These are phyloP conservation scores for Ctenopoma multispine DNA, from an alignment of 2,797 vertebrate genomes.

Conservation along the genomic window DNA sequence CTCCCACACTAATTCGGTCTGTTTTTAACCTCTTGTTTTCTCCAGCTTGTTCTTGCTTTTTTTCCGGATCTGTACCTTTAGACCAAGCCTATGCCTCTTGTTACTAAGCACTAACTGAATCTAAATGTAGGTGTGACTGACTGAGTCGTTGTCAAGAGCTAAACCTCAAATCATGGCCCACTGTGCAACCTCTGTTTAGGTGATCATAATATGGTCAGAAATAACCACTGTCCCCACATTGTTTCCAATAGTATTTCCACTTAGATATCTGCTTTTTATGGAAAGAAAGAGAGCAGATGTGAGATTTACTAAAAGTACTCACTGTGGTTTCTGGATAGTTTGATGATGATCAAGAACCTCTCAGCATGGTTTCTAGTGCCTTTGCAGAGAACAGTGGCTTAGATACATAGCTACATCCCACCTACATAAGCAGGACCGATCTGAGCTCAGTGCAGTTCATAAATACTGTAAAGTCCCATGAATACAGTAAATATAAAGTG, in stretches of 20 bases:
- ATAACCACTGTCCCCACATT: not conserved
- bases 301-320: conserved; percentile 24
- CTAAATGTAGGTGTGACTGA: conserved; percentile 23
- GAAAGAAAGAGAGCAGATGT: conserved; percentile 14
- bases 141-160: conserved; percentile 40
- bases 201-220: conserved; percentile 3
- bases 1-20: conserved; percentile 15
- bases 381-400: conserved; percentile 77
- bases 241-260: conserved; percentile 32
- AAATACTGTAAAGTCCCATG: not conserved
- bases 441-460: conserved; percentile 20
- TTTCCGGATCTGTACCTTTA: not conserved
- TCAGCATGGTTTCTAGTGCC: conserved; percentile 83
- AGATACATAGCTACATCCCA: conserved; percentile 47
- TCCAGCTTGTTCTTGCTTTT: conserved; percentile 16
- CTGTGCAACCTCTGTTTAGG: conserved; percentile 32
- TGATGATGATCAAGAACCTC: conserved; percentile 52
- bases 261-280: not conserved
- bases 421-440: conserved; percentile 31
- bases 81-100: conserved; percentile 17
- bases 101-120: conserved; percentile 28
- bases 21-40: conserved; percentile 31
- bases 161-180: conserved; percentile 21
- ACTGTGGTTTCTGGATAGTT: conserved; percentile 39
- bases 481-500: conserved; percentile 15